A percentile compares a stretch with the other conserved stretches of the same genome.
Conservation (phyloP, 2,888 invertebrate species). For the Agriopis aurantiaria region DNA sequence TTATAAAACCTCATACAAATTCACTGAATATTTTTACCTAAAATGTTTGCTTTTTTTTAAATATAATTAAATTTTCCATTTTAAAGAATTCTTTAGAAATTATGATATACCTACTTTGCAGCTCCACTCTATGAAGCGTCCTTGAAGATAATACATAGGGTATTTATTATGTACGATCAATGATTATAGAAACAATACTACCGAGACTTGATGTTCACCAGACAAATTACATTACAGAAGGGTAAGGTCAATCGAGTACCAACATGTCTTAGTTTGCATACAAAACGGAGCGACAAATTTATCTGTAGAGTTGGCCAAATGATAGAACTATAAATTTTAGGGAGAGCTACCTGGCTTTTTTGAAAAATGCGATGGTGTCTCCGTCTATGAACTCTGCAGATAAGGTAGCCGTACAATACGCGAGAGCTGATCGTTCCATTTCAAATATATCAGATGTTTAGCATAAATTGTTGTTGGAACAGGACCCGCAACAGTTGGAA, state of each 20-base stretch:
- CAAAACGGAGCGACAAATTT: slow-evolving; percentile 45
- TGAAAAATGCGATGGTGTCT: background rate
- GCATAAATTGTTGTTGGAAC: slow-evolving; percentile 72
- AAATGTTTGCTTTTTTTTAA: too few species aligned
- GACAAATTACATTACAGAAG: slow-evolving; percentile 49
- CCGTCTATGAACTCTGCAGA: background rate
- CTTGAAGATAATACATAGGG: too few species aligned
- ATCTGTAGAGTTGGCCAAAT: too few species aligned
- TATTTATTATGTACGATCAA: background rate
- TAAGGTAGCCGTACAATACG: slow-evolving; percentile 42
- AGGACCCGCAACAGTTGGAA: slow-evolving; percentile 50
- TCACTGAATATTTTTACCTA: too few species aligned
- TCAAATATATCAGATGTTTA: slow-evolving; percentile 59
- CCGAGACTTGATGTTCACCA: slow-evolving; percentile 14
- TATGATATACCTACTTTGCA: too few species aligned
- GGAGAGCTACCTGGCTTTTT: background rate
- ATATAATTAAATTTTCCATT: too few species aligned
- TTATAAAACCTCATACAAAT: too few species aligned
- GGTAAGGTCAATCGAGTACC: slow-evolving; percentile 57
- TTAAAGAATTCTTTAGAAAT: too few species aligned
- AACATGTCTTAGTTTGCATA: slow-evolving; percentile 72
- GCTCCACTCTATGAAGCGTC: too few species aligned
- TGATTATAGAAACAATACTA: background rate
- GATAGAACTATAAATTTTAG: too few species aligned
- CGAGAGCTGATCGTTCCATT: slow-evolving; percentile 64